Evolutionary conservation across 2,888 invertebrate genomes (phyloP).

Genomic region (Oconnorella tubifera): DNA sequence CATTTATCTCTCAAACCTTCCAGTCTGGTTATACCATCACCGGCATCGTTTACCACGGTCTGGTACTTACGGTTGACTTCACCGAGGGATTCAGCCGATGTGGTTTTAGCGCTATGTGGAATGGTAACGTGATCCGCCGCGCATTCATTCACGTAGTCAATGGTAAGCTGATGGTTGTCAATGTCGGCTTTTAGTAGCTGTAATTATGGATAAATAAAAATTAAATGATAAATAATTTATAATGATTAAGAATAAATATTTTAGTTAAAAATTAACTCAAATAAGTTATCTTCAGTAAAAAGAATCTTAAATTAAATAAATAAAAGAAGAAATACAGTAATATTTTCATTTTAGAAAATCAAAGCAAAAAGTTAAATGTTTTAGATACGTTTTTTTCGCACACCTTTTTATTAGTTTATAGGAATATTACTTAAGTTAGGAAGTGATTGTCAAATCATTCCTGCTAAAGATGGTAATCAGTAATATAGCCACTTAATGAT

Average conservation of each 20-base stretch:
- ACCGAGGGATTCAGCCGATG: slow-evolving; percentile 50
- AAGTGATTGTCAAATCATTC: no score
- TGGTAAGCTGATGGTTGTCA: slow-evolving; percentile 47
- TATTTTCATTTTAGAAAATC: no score
- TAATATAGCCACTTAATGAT: no score
- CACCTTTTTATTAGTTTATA: no score
- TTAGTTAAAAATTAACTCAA: not conserved
- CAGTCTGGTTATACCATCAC: slow-evolving; percentile 40
- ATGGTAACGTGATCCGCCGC: not conserved
- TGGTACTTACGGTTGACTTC: slow-evolving; percentile 47
- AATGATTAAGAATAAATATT: not conserved
- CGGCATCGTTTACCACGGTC: slow-evolving; percentile 40
- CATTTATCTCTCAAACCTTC: slow-evolving; percentile 38
- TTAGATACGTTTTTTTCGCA: no score
- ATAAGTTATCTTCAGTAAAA: not conserved
- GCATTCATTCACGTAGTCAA: slow-evolving; percentile 52
- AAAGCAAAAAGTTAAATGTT: no score
- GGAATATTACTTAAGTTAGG: no score
- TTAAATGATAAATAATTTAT: not conserved
- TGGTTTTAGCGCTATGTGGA: slow-evolving; percentile 43
- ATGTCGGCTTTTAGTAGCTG: slow-evolving; percentile 52
- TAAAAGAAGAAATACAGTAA: no score
- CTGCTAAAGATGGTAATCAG: no score
- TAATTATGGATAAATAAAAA: not conserved
- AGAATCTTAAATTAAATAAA: not conserved